Percentiles rank a stretch among this genome's conserved stretches.
phyloP scores from a whole-genome alignment of 2,888 invertebrate species.

The Lomographa bimaculata region DNA sequence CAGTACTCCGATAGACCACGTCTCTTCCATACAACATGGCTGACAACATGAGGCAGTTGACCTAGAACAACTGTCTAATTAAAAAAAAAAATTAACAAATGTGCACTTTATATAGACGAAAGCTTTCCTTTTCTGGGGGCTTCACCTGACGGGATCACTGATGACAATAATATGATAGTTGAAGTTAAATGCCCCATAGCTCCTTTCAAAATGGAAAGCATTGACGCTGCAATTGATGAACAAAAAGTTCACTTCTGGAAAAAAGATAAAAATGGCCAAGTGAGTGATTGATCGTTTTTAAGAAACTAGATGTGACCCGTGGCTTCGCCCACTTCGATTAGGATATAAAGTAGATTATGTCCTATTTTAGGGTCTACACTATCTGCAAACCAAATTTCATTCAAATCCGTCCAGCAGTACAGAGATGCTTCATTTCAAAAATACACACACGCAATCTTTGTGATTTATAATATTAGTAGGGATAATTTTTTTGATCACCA shows the following conservation, averaged over 20 bases:
- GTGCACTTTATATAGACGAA: constrained; percentile 18
- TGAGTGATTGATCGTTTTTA: background rate
- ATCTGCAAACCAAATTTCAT: too few species aligned
- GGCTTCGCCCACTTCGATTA: too few species aligned
- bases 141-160: constrained; percentile 20
- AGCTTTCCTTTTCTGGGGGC: constrained; percentile 20
- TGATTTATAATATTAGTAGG: too few species aligned
- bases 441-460: too few species aligned
- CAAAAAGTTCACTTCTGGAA: constrained; percentile 16
- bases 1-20: constrained; percentile 4
- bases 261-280: constrained; percentile 6
- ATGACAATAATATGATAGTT: constrained; percentile 14
- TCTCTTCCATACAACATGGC: constrained; percentile 10
- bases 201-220: constrained; percentile 7
- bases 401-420: too few species aligned
- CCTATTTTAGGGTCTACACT: too few species aligned
- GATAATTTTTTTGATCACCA: too few species aligned
- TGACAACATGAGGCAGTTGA: constrained; percentile 8
- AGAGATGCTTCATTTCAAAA: too few species aligned
- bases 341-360: too few species aligned
- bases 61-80: constrained; percentile 1
- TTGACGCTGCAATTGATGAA: constrained; percentile 12
- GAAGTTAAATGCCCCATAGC: constrained; percentile 27
- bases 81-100: constrained; percentile 2
- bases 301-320: background rate